Base-by-base conservation (phyloP, 1,140 invertebrate species). In the Melanaphis sacchari region DNA sequence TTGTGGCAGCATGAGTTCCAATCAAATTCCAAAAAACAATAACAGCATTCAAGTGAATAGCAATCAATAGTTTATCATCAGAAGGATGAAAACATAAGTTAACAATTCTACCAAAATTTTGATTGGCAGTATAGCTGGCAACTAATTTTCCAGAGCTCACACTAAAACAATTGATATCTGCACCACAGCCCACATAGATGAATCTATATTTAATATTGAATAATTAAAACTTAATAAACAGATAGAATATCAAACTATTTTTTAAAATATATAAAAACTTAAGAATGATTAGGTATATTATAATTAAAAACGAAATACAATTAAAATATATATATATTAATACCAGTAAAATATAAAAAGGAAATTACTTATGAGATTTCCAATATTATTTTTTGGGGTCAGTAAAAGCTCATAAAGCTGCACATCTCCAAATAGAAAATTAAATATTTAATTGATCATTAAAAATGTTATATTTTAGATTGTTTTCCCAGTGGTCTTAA, bases 141-240 rank as follows among this genome's bases (percentile, higher is more conserved):
- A 95, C 95, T 94, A 96, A 95, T 94, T 96, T 96, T 41, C 95
- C 96, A 8, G 96, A 96, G 94, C 95, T 95, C 0, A 95, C 95
- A 94, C 95, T 96, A 93, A 96, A 97, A n/a, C 96, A 95, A 93
- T 96, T 95, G 82, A 97, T 95, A 46, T 95, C 94, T 81, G 96
- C 95, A 40, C 96, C 96, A 95, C 95, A 96, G 22, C 96, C 94
- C 92, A 97, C 95, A 94, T 96, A 96, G 21, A 97, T 94, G 94
- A 95, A 95, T 94, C 96, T 97, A 94, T n/a, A 90, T 26, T 36
- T 90, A 59, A 40, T 54, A 54, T 90, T 90, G 0, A 88, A 59
- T 40, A 95, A 95, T 49, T 26, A 94, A 93, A 94, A 94, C 49
- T 36, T 36, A 43, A 43, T 87, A 18, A 87, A 87, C 7, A 87